Evolutionary conservation across 2,888 invertebrate species (phyloP), one percentile per base, ranked within the genome.

Genomic region (Dryadula phaetusa): DNA sequence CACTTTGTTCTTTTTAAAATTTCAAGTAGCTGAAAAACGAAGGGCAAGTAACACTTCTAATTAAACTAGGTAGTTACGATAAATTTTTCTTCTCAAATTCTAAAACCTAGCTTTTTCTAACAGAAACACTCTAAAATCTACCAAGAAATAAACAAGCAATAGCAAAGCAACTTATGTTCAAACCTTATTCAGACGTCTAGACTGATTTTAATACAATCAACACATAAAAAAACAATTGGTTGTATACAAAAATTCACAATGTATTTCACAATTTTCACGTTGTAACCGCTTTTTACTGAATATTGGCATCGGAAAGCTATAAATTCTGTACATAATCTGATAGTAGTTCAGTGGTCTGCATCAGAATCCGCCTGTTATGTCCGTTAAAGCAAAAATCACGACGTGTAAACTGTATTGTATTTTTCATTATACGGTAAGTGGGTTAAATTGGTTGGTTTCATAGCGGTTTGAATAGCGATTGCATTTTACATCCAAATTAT

Each of bases 281-380:
- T 46, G 58, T 60, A 65, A 67, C 62, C 63, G 54, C 65, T 70
- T 70, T 68, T 70, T 65, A 64, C 65, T 20, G 68, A 63, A 70
- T 62, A 70, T 65, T 62, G 69, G 67, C 66, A 66, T 66, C 56
- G 47, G 68, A 70, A 64, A 61, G 68, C 72, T 62, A 74, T 75
- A 74, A 74, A 73, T 76, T 74, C 32, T 44, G 70, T 54, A 61
- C 72, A 58, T 64, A 66, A 70, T 70, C 74, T 70, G 74, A 74
- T 74, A 54, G 66, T 56, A 56, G 49, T 32, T 66, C 69, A 69
- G 62, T 63, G 66, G 69, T 20, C 44, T 66, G 65, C 62, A 49
- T 49, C 65, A 14, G 61, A 62, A 52, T 69, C 53, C 46, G 40
- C 49, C 42, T 47, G 49, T 69, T 65, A 69, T 62, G 25, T 44